These are phyloP conservation scores for Melipona bicolor DNA, from an alignment of 2,888 invertebrate genomes.

Conservation along the genomic window DNA sequence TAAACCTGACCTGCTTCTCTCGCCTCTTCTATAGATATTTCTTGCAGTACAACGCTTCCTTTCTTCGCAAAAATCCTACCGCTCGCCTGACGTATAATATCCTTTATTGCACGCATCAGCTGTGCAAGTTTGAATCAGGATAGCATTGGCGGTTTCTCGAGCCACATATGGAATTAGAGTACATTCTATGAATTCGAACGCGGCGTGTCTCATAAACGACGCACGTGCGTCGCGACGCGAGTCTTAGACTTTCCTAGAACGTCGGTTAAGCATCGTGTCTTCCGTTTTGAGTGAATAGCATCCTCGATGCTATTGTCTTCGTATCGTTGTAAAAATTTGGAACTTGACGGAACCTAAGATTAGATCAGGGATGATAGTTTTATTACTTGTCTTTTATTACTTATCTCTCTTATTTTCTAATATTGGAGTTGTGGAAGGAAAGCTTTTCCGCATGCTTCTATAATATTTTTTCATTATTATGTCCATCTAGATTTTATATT, in stretches of 20 bases:
- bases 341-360: too few relatives aligned
- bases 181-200: not conserved
- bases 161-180: constrained; percentile 16
- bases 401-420: too few relatives aligned
- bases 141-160: not conserved
- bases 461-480: too few relatives aligned
- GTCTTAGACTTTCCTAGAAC: constrained; percentile 36
- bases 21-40: constrained; percentile 4
- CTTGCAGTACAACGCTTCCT: not conserved
- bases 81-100: constrained; percentile 3
- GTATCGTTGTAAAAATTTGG: too few relatives aligned
- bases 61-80: constrained; percentile 8
- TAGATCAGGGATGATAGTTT: too few relatives aligned
- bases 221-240: constrained; percentile 27
- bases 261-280: constrained; percentile 3
- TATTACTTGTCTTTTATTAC: too few relatives aligned
- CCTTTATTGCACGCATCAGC: not conserved
- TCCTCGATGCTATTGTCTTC: too few relatives aligned
- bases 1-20: constrained; percentile 70
- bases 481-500: too few relatives aligned
- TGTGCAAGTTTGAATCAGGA: not conserved
- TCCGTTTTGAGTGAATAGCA: too few relatives aligned
- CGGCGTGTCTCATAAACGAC: not conserved
- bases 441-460: too few relatives aligned
- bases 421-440: too few relatives aligned